A percentile compares a stretch with the other conserved stretches of the same genome.
Evolutionary conservation across 23 tunicate genomes (phyloP).

Genomic region (Trididemnum clinides): DNA sequence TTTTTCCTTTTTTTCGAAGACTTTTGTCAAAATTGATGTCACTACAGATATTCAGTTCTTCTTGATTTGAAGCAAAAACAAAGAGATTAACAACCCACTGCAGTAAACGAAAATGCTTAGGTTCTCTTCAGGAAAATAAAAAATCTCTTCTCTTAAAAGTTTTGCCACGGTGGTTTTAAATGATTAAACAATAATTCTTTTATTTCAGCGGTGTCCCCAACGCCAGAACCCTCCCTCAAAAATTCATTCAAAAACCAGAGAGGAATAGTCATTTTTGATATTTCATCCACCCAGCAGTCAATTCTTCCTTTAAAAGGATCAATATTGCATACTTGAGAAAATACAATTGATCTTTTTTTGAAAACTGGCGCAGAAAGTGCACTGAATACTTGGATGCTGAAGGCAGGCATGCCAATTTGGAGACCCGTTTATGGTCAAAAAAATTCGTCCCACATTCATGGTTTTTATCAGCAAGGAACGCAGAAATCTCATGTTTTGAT

Average conservation of each 20-base stretch:
- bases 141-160: slow-evolving; percentile 17
- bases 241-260: slow-evolving; percentile 29
- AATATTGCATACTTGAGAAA: slow-evolving; percentile 39
- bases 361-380: slow-evolving; percentile 41
- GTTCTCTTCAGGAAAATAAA: slow-evolving; percentile 30
- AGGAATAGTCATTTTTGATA: background rate
- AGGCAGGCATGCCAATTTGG: slow-evolving; percentile 36
- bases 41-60: background rate
- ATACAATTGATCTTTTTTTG: slow-evolving; percentile 36
- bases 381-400: slow-evolving; percentile 29
- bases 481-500: slow-evolving; percentile 15
- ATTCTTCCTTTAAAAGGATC: slow-evolving; percentile 28
- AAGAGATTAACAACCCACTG: slow-evolving; percentile 22
- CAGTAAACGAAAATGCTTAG: slow-evolving; percentile 14
- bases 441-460: slow-evolving; percentile 29
- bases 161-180: slow-evolving; percentile 9
- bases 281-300: slow-evolving; percentile 41
- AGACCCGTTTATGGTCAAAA: slow-evolving; percentile 36
- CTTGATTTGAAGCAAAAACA: background rate
- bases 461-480: slow-evolving; percentile 29
- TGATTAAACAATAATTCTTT: slow-evolving; percentile 26
- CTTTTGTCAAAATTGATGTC: background rate
- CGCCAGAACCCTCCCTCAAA: slow-evolving; percentile 20
- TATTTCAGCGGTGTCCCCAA: slow-evolving; percentile 23
- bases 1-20: background rate